These are phyloP conservation scores for Philotrypesis tridentata DNA, from an alignment of 1,140 invertebrate species.

Conservation along the genomic window DNA sequence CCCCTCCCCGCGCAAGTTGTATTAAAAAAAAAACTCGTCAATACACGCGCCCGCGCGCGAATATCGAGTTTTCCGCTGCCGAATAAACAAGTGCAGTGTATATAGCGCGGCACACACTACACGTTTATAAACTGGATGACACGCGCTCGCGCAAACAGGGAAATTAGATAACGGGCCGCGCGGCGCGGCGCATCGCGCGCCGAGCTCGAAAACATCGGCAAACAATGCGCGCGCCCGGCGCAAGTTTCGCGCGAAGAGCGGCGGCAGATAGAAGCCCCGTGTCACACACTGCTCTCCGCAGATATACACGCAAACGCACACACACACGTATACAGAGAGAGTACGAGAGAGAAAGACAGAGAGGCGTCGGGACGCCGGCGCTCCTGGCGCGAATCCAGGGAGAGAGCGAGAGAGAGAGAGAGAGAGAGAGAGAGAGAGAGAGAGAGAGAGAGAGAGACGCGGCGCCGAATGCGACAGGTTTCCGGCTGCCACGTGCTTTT, in stretches of 20 bases:
- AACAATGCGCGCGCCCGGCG: not conserved
- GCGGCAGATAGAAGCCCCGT: not conserved
- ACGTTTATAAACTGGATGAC: too few relatives aligned
- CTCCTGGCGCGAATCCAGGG: slow-evolving; percentile 32
- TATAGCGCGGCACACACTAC: too few relatives aligned
- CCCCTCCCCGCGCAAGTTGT: not conserved
- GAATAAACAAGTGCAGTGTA: too few relatives aligned
- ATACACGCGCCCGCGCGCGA: too few relatives aligned
- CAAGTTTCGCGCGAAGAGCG: not conserved
- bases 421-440: not conserved
- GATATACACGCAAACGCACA: not conserved
- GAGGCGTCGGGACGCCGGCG: slow-evolving; percentile 26
- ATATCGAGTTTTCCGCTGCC: too few relatives aligned
- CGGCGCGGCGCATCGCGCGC: not conserved
- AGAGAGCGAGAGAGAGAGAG: too few relatives aligned
- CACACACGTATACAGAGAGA: not conserved
- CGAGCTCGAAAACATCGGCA: too few relatives aligned
- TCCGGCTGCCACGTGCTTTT: slow-evolving; percentile 41
- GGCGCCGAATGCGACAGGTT: slow-evolving; percentile 37
- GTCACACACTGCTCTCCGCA: too few relatives aligned
- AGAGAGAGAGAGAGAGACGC: not conserved
- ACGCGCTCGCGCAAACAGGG: too few relatives aligned
- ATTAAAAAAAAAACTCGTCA: too few relatives aligned
- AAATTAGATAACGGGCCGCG: too few relatives aligned
- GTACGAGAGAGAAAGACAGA: not conserved